These are phyloP conservation scores for Amniataba percoides DNA, from an alignment of 2,797 vertebrate genomes.

Conservation along the genomic window DNA sequence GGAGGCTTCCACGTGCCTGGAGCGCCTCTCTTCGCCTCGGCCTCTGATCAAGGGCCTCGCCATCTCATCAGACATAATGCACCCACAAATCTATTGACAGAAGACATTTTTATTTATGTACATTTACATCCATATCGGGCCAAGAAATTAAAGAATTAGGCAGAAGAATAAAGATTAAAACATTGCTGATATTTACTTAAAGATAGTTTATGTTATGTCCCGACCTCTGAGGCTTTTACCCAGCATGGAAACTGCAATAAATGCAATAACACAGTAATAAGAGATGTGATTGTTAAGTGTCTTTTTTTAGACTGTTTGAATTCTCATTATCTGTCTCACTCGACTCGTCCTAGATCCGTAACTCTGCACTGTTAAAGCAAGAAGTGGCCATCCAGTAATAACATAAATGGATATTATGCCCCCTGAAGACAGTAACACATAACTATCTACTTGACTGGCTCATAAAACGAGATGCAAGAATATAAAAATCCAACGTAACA, in stretches of 20 bases:
- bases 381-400: slow-evolving; percentile 31
- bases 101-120: neutral
- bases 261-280: neutral
- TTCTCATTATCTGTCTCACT: slow-evolving; percentile 43
- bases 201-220: neutral
- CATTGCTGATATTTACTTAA: neutral
- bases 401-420: slow-evolving; percentile 9
- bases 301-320: slow-evolving; percentile 14
- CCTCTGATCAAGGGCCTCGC: slow-evolving; percentile 86
- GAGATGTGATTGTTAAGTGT: neutral
- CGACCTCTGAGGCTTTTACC: neutral
- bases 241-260: slow-evolving; percentile 16
- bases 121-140: neutral
- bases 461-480: neutral
- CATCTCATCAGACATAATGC: slow-evolving; percentile 88
- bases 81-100: slow-evolving; percentile 6
- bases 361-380: slow-evolving; percentile 16
- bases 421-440: neutral
- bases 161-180: neutral
- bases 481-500: neutral
- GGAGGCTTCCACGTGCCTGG: slow-evolving; percentile 67
- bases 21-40: slow-evolving; percentile 27
- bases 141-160: neutral
- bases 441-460: neutral
- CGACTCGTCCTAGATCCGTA: slow-evolving; percentile 46